A percentile compares a stretch with the other conserved stretches of the same genome.
These are phyloP conservation scores for Phylloscopus collybita DNA, from an alignment of 2,797 vertebrate species.

Conservation along the genomic window DNA sequence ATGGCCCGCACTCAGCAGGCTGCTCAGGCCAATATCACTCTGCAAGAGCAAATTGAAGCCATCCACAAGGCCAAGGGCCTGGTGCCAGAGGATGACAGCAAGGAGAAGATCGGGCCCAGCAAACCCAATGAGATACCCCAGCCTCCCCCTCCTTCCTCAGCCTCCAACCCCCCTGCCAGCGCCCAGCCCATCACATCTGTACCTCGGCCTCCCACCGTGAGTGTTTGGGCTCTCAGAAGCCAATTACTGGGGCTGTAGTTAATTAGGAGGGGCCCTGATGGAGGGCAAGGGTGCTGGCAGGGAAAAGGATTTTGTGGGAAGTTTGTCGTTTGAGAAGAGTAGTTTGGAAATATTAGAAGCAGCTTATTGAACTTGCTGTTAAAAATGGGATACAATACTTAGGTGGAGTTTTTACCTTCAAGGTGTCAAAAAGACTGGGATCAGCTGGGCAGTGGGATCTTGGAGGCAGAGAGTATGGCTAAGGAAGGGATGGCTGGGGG, in stretches of 20 bases:
- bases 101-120: slow-evolving; percentile 98
- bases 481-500: not conserved
- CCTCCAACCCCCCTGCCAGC: slow-evolving; percentile 81
- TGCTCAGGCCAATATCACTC: slow-evolving; percentile 97
- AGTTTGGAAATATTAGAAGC: not conserved
- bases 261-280: not conserved
- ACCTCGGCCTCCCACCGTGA: slow-evolving; percentile 86
- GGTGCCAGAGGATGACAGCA: slow-evolving; percentile 95
- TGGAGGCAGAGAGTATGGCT: not conserved
- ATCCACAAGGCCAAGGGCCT: slow-evolving; percentile 99
- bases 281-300: not conserved
- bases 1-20: slow-evolving; percentile 99
- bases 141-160: slow-evolving; percentile 80
- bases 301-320: not conserved
- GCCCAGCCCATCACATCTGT: slow-evolving; percentile 79
- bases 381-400: not conserved
- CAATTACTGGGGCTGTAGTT: not conserved
- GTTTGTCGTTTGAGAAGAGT: not conserved
- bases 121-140: slow-evolving; percentile 91
- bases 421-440: not conserved
- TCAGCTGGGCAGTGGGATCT: not conserved
- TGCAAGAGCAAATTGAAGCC: slow-evolving; percentile 98
- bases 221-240: not conserved
- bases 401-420: not conserved
- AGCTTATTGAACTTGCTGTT: not conserved